Conservation (phyloP, 1,140 invertebrate genomes). For the Zaprionus africanus region DNA sequence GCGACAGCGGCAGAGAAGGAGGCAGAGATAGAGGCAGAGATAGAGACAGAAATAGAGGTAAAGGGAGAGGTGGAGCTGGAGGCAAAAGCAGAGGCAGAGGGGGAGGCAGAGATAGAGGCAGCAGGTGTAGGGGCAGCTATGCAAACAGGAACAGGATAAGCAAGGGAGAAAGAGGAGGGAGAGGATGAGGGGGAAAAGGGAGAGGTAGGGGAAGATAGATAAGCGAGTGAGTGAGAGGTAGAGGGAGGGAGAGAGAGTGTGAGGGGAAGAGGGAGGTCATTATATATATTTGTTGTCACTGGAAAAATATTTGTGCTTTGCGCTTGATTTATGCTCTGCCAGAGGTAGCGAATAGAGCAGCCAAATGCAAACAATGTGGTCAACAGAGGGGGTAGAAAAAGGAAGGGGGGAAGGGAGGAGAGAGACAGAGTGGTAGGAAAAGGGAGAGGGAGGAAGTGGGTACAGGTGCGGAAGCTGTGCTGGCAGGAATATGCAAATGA, state of each 20-base stretch:
- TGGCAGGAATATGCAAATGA: conserved; percentile 63
- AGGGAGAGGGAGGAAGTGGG: not conserved
- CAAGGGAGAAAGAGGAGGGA: not conserved
- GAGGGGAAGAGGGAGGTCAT: conserved; percentile 31
- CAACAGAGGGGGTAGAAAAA: not conserved
- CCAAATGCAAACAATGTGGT: conserved; percentile 66
- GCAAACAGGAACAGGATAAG: conserved; percentile 7
- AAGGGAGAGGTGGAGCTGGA: not conserved
- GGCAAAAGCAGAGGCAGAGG: not conserved
- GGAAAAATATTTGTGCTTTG: conserved; percentile 77
- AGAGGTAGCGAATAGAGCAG: conserved; percentile 51
- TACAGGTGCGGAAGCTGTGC: conserved; percentile 43
- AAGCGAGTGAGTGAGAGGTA: not conserved
- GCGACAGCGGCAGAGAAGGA: not conserved
- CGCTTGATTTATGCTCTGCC: conserved; percentile 75
- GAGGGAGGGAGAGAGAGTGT: not conserved
- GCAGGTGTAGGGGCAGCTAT: not conserved
- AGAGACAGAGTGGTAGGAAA: not conserved
- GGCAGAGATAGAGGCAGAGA: not conserved
- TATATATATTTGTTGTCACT: conserved; percentile 78
- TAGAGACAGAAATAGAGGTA: not conserved
- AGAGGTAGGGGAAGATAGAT: conserved; percentile 3
- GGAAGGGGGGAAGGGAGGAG: not conserved
- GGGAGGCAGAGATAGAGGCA: not conserved
- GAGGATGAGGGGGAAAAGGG: not conserved